Percentiles rank a stretch among this genome's conserved stretches.
phyloP scores from a whole-genome alignment of 92 coral and sea anemone species.

The Isaurus tuberculatus region DNA sequence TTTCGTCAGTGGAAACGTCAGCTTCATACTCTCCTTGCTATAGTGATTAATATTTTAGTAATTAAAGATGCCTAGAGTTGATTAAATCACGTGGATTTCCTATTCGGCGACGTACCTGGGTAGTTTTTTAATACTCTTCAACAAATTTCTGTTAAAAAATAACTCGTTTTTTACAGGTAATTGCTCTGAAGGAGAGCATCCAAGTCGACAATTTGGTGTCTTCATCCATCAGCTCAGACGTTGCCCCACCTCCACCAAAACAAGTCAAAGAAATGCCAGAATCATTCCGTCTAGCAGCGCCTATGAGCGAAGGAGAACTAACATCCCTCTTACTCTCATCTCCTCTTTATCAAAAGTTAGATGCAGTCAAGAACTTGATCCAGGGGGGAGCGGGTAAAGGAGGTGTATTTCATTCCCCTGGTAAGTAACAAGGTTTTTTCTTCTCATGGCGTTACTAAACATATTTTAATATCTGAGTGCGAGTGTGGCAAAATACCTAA shows the following conservation, averaged over 20 bases:
- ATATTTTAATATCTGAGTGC: too few relatives aligned
- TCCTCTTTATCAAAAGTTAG: conserved; percentile 96
- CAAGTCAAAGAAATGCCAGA: conserved; percentile 77
- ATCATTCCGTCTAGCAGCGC: conserved; percentile 96
- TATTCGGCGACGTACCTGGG: too few relatives aligned
- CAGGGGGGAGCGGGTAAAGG: conserved; percentile 88
- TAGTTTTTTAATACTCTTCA: too few relatives aligned
- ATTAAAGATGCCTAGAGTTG: too few relatives aligned
- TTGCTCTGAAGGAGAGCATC: conserved; percentile 92
- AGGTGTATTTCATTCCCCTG: conserved; percentile 63
- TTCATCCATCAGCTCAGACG: conserved; percentile 82
- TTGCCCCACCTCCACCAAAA: conserved; percentile 70
- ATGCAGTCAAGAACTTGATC: conserved; percentile 83
- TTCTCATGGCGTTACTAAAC: too few relatives aligned
- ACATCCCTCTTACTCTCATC: conserved; percentile 89
- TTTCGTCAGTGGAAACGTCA: too few relatives aligned
- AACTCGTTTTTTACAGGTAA: conserved; percentile 50
- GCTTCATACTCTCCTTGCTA: too few relatives aligned
- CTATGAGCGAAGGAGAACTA: conserved; percentile 94
- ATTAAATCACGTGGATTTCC: too few relatives aligned
- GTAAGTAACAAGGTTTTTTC: conserved; percentile 46
- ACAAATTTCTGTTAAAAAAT: background rate
- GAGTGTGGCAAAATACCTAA: too few relatives aligned
- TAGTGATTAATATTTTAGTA: too few relatives aligned
- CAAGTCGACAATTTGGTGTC: conserved; percentile 97